These are phyloP conservation scores for Poeciliopsis retropinna DNA, from an alignment of 2,113 vertebrate genomes.

Conservation along the genomic window DNA sequence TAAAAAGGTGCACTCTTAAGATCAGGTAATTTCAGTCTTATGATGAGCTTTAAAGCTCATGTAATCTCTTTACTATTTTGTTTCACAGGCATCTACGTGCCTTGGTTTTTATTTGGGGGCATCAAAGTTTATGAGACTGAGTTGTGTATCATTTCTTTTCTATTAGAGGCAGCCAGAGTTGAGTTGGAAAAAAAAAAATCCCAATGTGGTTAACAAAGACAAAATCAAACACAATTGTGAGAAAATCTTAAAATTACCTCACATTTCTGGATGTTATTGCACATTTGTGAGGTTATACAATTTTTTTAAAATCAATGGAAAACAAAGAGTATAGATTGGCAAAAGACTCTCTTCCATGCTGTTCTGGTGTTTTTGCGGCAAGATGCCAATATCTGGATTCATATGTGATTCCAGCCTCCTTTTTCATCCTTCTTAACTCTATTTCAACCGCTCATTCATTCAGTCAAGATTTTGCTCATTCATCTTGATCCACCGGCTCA, in stretches of 20 bases:
- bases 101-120: background rate
- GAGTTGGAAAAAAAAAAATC: background rate
- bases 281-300: too few relatives aligned
- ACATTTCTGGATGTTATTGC: too few relatives aligned
- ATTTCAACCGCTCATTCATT: conserved; percentile 53
- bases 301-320: too few relatives aligned
- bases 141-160: background rate
- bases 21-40: background rate
- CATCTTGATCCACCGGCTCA: conserved; percentile 23
- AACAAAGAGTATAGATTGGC: conserved; percentile 19
- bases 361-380: conserved; percentile 30
- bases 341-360: conserved; percentile 63
- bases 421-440: conserved; percentile 50
- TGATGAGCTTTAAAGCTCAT: background rate
- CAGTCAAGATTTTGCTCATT: conserved; percentile 25
- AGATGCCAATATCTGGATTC: conserved; percentile 56
- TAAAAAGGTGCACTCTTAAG: background rate
- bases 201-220: background rate
- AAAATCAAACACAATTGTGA: background rate
- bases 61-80: too few relatives aligned
- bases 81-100: background rate
- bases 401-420: conserved; percentile 44
- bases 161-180: background rate
- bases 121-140: background rate
- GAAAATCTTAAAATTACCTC: background rate